Conservation (phyloP, 1,140 invertebrate genomes). For the Galendromus occidentalis region DNA sequence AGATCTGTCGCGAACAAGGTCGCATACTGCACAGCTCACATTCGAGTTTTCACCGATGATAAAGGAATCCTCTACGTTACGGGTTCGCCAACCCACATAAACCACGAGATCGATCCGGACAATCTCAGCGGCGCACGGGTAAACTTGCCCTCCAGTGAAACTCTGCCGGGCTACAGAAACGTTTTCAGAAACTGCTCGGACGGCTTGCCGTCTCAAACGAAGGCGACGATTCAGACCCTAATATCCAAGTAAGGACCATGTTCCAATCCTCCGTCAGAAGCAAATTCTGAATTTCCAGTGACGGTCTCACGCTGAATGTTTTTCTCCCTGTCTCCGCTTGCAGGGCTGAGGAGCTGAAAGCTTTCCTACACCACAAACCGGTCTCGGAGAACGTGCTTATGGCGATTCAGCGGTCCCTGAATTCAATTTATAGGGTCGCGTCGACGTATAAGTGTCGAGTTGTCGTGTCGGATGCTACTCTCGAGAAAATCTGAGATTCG, state of each 20-base stretch:
- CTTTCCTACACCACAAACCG: background rate
- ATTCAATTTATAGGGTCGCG: background rate
- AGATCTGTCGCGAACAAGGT: conserved; percentile 6
- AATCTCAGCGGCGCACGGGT: background rate
- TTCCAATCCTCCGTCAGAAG: no score
- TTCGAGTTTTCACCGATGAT: background rate
- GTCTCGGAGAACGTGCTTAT: background rate
- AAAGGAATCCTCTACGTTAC: background rate
- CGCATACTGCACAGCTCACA: background rate
- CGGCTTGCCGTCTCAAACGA: background rate
- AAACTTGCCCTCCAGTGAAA: background rate
- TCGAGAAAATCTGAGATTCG: no score
- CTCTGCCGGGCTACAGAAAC: conserved; percentile 8
- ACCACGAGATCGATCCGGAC: conserved; percentile 6
- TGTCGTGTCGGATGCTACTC: background rate
- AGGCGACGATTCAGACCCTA: background rate
- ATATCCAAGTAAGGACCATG: background rate
- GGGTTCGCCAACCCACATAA: background rate
- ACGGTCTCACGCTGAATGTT: background rate
- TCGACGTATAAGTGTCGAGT: conserved; percentile 2
- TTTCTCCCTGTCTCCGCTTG: background rate
- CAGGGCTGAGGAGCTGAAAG: background rate
- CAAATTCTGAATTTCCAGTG: no score
- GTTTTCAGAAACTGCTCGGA: conserved; percentile 3
- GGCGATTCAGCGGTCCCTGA: background rate